Evolutionary conservation across 1,140 invertebrate species (phyloP), one percentile per base, ranked within the genome.

Genomic region (Drosophila grimshawi): DNA sequence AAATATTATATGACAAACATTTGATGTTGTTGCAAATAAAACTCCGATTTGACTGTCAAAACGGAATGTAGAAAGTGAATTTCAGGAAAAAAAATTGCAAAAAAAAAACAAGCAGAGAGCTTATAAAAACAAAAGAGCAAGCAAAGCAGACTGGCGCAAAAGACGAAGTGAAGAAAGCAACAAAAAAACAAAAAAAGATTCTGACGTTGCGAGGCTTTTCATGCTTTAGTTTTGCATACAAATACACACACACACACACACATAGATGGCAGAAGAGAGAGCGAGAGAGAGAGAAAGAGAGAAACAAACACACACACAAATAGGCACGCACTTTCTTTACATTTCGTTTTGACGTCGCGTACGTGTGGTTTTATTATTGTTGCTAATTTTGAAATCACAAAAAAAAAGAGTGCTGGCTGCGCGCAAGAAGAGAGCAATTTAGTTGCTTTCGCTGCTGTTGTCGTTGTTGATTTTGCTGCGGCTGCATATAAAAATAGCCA

Each of bases 371-470:
- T 75, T 75, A 75, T 75, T 85, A 77, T 85, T 85, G 81, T 85
- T 80, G 77, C 81, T 85, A 74, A 85, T 80, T 85, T 85, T 69
- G 49, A 85, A 85, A 80, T 77, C 60, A 52, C 10, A 66, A 46
- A 33, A 59, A 32, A 41, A 8, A 66, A 81, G 62, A 67, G 57
- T 70, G 80, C 69, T 82, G 66, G 63, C 32, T 61, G 76, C 48
- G 48, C 41, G 62, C 56, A 51, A 71, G 43, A 73, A 61, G 30
- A 66, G 62, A 59, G 56, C 63, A 29, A 60, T 66, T 19, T 43
- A 46, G 27, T 30, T 48, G 52, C 43, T 60, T 39, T 51, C 30
- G 30, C 19, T 19, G 43, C 49, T 52, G 51, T 63, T 43, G 32
- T 65, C 57, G 32, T 27, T 65, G 19, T 19, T 66, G 48, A 11